Evolutionary conservation across 2,113 vertebrate species (phyloP).

Genomic region (Anhinga rufa): DNA sequence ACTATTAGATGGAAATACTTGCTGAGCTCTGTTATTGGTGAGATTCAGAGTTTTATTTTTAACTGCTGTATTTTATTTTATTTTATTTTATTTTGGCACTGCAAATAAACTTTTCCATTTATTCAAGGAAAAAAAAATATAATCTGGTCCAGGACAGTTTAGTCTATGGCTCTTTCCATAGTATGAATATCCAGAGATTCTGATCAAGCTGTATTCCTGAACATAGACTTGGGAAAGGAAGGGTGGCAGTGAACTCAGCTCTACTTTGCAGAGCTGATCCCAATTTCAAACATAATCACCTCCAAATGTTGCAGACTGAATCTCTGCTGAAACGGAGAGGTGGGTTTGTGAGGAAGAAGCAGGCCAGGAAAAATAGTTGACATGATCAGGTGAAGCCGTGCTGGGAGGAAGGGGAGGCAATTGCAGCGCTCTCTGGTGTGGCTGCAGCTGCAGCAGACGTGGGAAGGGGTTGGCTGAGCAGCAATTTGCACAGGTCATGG

Average conservation of each 20-base stretch:
- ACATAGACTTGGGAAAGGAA: background rate
- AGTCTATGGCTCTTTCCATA: background rate
- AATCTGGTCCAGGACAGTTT: background rate
- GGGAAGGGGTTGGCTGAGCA: background rate
- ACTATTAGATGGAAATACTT: background rate
- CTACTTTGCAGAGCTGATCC: fast-evolving
- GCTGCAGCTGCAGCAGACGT: fast-evolving
- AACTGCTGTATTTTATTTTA: background rate
- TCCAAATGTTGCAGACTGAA: background rate
- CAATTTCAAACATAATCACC: background rate
- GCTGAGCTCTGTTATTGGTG: background rate
- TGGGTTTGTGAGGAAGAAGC: background rate
- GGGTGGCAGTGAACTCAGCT: background rate
- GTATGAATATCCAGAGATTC: background rate
- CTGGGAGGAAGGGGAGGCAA: background rate
- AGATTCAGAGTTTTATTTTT: constrained; percentile 5
- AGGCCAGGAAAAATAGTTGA: background rate
- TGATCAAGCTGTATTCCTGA: background rate
- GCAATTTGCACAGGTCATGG: background rate
- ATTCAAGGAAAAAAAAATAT: background rate
- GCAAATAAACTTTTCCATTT: background rate
- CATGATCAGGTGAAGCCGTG: fast-evolving
- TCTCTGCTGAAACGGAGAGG: background rate
- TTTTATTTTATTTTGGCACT: background rate
- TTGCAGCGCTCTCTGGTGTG: fast-evolving